phyloP scores from a whole-genome alignment of 2,113 vertebrate genomes.

The Perca fluviatilis region DNA sequence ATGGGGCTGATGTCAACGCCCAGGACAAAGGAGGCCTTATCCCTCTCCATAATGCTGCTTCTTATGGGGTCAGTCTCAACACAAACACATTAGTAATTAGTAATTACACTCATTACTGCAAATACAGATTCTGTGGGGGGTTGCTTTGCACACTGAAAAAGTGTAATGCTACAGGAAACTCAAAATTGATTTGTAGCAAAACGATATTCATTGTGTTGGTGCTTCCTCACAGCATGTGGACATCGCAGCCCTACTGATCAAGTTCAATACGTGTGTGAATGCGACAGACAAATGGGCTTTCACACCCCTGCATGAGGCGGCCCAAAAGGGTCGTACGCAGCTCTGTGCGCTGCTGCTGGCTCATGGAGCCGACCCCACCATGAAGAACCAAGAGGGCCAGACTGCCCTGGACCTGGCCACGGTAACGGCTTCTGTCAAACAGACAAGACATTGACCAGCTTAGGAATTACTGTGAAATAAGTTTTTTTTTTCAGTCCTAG shows the following conservation, averaged over 20 bases:
- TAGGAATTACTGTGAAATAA: not conserved
- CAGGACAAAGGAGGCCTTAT: constrained; percentile 99
- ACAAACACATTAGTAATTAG: not conserved
- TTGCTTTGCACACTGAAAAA: not conserved
- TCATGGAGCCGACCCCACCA: constrained; percentile 87
- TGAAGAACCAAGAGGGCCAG: constrained; percentile 90
- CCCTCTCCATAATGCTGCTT: constrained; percentile 98
- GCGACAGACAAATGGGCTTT: constrained; percentile 90
- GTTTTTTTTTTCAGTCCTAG: not conserved
- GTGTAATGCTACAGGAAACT: not conserved
- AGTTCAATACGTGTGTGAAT: constrained; percentile 88
- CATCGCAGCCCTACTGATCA: constrained; percentile 87
- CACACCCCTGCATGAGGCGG: constrained; percentile 87
- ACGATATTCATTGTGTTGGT: not conserved
- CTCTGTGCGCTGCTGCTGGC: constrained; percentile 87
- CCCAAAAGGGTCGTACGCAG: constrained; percentile 88
- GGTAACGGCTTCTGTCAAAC: constrained; percentile 55
- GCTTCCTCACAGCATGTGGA: constrained; percentile 83
- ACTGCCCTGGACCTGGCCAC: constrained; percentile 87
- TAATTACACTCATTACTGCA: not conserved
- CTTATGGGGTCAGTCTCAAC: constrained; percentile 92
- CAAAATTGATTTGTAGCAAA: too few species aligned
- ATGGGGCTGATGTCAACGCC: constrained; percentile 97
- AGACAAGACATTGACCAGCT: not conserved
- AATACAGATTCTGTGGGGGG: not conserved